phyloP scores from a whole-genome alignment of 2,888 invertebrate species.

The Eupithecia subumbrata region DNA sequence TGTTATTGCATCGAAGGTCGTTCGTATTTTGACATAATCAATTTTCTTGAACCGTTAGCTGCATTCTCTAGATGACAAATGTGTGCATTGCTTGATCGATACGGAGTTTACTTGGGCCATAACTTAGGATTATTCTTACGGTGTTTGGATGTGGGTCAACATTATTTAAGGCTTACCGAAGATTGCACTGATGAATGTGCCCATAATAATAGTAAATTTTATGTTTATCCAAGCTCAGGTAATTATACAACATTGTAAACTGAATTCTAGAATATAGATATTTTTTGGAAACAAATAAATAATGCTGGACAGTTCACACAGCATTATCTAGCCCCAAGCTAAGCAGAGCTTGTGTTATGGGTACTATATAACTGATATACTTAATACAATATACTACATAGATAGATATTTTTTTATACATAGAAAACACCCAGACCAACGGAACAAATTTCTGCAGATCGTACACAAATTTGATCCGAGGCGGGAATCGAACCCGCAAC shows the following conservation, averaged over 20 bases:
- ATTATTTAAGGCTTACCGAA: slow-evolving; percentile 9
- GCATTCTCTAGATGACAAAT: slow-evolving; percentile 33
- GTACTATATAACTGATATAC: too few species aligned
- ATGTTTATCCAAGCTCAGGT: background rate
- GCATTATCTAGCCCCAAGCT: too few species aligned
- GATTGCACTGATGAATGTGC: slow-evolving; percentile 5
- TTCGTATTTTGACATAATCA: slow-evolving; percentile 42
- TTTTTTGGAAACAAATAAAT: too few species aligned
- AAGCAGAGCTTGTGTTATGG: too few species aligned
- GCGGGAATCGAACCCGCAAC: too few species aligned
- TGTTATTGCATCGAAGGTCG: slow-evolving; percentile 46
- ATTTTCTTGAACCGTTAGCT: slow-evolving; percentile 40
- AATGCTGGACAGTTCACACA: too few species aligned
- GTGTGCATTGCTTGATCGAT: slow-evolving; percentile 34
- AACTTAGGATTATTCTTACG: slow-evolving; percentile 32
- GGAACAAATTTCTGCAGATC: too few species aligned
- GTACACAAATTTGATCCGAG: too few species aligned
- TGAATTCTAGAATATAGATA: too few species aligned
- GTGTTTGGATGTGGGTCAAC: slow-evolving; percentile 23
- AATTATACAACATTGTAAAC: background rate
- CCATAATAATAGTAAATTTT: slow-evolving; percentile 1
- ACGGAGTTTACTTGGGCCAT: slow-evolving; percentile 20
- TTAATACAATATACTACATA: too few species aligned
- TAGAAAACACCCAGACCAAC: too few species aligned
- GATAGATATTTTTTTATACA: too few species aligned